These are phyloP conservation scores for Ochropleura leucogaster DNA, from an alignment of 2,888 invertebrate species.

Conservation along the genomic window DNA sequence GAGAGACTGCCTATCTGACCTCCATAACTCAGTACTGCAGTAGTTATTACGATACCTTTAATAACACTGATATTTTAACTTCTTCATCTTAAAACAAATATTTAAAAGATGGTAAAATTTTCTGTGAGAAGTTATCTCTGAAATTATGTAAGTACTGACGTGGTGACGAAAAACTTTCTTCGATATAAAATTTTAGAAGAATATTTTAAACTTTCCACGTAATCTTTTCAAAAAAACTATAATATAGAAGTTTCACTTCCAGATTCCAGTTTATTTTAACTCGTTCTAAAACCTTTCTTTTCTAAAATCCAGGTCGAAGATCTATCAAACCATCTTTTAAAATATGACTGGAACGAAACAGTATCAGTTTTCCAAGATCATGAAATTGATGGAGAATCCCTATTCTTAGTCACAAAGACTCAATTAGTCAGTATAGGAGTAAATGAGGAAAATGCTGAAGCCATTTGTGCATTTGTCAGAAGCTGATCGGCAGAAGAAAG, in stretches of 20 bases:
- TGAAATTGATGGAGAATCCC: slow-evolving; percentile 85
- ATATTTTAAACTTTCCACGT: too few relatives aligned
- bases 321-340: slow-evolving; percentile 74
- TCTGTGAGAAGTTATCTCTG: too few relatives aligned
- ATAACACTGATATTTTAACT: too few relatives aligned
- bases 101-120: background rate
- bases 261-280: background rate
- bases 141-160: background rate
- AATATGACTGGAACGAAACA: slow-evolving; percentile 81
- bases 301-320: slow-evolving; percentile 73
- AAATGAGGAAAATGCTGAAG: slow-evolving; percentile 79
- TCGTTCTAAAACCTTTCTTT: background rate
- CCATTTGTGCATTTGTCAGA: slow-evolving; percentile 79
- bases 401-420: slow-evolving; percentile 80
- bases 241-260: too few relatives aligned
- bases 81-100: too few relatives aligned
- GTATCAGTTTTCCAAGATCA: slow-evolving; percentile 81
- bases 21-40: too few relatives aligned
- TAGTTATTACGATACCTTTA: too few relatives aligned
- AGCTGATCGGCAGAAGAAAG: slow-evolving; percentile 64
- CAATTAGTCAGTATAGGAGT: slow-evolving; percentile 83
- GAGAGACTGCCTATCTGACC: too few relatives aligned
- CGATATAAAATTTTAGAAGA: too few relatives aligned
- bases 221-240: too few relatives aligned
- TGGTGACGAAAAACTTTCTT: too few relatives aligned